Base-by-base conservation (phyloP, 2,797 vertebrate genomes). In the Rhodeus uyekii region DNA sequence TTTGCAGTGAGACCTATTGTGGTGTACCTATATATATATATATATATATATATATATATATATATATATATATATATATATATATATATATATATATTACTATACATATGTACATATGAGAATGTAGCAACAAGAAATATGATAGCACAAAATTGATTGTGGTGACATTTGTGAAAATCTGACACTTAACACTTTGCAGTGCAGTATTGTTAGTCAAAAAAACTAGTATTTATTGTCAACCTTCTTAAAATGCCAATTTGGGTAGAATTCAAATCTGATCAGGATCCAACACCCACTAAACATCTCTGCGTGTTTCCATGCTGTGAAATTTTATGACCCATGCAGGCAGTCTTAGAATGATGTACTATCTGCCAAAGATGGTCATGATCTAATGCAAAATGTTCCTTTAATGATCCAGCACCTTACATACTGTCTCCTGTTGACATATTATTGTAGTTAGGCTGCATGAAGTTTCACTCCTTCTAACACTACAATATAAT, bases 321-420 rank as follows among this genome's bases (percentile, higher is more conserved):
- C 80, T 82, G 80, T 64, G 61, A 76, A 24, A 82, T 76, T 82
- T 68, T 67, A 82, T 76, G 73, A 82, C 80, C 71, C 80, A 75
- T 75, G 80, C 69, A 75, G 46, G 58, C 60, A 29, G 60, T 65
- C 34, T 53, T 65, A 74, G 48, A 81, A 81, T 81, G 69, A 75
- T 65, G 46, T 32, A 81, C 36, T 39, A 65, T 75, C 46, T 72
- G 50, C 46, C 34, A 81, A 55, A 81, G 44, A 67, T 65, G 50
- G 65, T 80, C 68, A 58, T 69, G 60, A 65, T 75, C 44, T 74
- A 55, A 76, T 34, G 48, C 46, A 65, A 75, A 75, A 75, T 81
- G 36, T 55, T 76, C 24, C 13, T 64, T 82, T 67, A 75, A 75
- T 75, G 46, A 82, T 82, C 34, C 72, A 73, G 29, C 79, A 50